phyloP scores from a whole-genome alignment of 2,797 vertebrate genomes.

The Buphagus erythrorhynchus region DNA sequence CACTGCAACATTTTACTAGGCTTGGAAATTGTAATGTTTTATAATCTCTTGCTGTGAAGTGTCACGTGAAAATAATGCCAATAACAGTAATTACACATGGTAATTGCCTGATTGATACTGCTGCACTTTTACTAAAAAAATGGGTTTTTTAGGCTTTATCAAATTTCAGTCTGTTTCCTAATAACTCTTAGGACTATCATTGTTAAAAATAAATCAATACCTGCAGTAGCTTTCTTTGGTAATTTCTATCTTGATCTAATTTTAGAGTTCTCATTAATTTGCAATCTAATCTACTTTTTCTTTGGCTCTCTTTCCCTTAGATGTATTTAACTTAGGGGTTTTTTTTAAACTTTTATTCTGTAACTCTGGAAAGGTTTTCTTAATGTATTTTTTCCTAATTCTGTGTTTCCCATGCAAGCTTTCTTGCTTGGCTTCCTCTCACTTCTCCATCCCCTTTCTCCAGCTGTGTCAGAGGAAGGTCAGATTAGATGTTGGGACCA shows the following conservation, averaged over 20 bases:
- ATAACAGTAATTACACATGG: background rate
- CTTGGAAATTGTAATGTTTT: background rate
- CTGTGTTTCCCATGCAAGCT: background rate
- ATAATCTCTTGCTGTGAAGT: background rate
- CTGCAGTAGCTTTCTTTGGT: background rate
- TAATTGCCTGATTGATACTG: background rate
- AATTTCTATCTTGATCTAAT: background rate
- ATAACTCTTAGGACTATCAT: background rate
- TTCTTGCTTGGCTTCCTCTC: background rate
- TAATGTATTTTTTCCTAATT: background rate
- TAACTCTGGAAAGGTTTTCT: background rate
- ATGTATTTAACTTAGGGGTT: background rate
- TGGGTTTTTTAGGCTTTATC: background rate
- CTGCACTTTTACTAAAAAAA: background rate
- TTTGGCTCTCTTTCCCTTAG: background rate
- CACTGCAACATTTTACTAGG: background rate
- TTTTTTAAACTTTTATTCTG: background rate
- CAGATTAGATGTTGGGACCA: background rate
- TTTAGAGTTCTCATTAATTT: background rate
- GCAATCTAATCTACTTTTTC: background rate
- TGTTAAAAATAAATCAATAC: background rate
- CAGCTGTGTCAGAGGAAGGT: background rate
- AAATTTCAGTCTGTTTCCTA: background rate
- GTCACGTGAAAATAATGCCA: background rate
- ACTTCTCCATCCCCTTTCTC: background rate